A percentile compares a stretch with the other conserved stretches of the same genome.
Conservation (phyloP, 2,113 vertebrate species). For the Petroica traversi region DNA sequence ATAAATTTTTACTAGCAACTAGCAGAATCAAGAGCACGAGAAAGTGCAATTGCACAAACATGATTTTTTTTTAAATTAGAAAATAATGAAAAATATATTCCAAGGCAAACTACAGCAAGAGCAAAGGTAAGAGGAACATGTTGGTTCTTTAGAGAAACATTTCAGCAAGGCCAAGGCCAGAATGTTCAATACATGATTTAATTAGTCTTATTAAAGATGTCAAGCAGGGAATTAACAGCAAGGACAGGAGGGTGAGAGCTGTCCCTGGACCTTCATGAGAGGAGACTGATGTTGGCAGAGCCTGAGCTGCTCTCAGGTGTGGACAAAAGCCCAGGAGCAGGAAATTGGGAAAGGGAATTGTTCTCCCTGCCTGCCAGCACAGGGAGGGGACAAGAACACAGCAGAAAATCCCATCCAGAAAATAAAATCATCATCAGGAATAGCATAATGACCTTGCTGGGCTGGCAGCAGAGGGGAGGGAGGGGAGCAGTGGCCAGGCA, state of each 20-base stretch:
- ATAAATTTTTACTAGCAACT: neutral
- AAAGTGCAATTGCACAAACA: neutral
- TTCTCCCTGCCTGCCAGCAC: neutral
- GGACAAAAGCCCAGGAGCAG: neutral
- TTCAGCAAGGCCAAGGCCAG: neutral
- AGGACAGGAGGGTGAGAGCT: neutral
- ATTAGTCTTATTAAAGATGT: neutral
- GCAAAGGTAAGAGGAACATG: neutral
- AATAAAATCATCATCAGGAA: neutral
- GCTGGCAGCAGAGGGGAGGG: neutral
- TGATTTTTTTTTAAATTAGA: too few species aligned
- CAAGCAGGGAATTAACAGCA: neutral
- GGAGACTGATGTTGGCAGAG: neutral
- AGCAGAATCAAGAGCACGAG: neutral
- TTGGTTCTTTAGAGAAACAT: neutral
- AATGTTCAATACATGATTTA: neutral
- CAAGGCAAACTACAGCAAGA: neutral
- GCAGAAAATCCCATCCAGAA: neutral
- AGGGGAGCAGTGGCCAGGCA: neutral
- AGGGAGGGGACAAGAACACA: too few species aligned
- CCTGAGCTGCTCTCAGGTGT: too few species aligned
- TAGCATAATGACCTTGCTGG: neutral
- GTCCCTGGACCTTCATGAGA: neutral
- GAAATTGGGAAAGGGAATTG: neutral
- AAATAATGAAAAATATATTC: neutral